Conservation (phyloP, 2,797 vertebrate species). For the Alca torda region DNA sequence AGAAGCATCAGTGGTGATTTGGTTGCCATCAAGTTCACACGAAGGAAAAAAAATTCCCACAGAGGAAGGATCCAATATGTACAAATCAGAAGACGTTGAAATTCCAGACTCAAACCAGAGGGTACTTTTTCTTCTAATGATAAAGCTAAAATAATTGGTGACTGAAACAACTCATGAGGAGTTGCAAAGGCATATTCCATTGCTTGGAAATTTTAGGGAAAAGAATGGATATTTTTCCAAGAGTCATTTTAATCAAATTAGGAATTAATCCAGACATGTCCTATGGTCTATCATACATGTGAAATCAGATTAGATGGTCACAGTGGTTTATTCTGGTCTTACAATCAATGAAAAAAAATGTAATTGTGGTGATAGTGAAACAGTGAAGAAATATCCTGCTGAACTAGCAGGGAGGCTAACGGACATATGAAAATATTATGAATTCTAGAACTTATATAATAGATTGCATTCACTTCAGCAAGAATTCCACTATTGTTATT, state of each 20-base stretch:
- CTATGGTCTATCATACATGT: neutral
- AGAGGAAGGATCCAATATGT: neutral
- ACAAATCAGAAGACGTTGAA: neutral
- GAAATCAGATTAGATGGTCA: conserved; percentile 47
- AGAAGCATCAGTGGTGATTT: neutral
- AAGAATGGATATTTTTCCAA: neutral
- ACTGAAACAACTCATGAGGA: neutral
- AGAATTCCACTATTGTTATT: conserved; percentile 57
- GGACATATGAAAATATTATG: conserved; percentile 48
- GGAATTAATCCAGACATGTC: conserved; percentile 33
- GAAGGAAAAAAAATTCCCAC: neutral
- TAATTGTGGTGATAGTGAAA: conserved; percentile 12
- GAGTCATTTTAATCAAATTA: neutral
- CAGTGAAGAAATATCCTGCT: conserved; percentile 28
- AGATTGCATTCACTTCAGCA: conserved; percentile 59
- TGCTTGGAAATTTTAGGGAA: neutral
- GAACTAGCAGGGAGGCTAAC: conserved; percentile 22
- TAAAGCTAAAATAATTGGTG: neutral
- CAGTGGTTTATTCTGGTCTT: conserved; percentile 33
- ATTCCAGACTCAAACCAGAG: neutral
- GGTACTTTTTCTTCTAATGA: neutral
- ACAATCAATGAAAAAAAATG: conserved; percentile 28
- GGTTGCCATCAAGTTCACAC: neutral
- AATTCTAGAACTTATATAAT: conserved; percentile 56
- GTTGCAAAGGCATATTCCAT: neutral